Evolutionary conservation across 2,888 invertebrate species (phyloP).

Genomic region (Protodeltote pygarga): DNA sequence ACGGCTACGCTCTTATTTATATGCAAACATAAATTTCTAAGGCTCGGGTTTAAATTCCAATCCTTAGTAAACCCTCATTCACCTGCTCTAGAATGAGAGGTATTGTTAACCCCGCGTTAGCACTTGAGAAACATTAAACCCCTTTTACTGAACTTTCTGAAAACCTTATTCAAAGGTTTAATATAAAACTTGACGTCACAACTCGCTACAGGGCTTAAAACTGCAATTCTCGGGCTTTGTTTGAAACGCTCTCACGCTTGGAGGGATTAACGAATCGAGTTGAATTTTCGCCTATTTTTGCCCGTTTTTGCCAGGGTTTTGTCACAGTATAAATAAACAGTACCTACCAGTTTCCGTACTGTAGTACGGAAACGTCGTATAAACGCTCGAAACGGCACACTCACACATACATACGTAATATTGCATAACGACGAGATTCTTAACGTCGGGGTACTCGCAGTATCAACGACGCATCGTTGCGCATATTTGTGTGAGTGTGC

Average conservation of each 20-base stretch:
- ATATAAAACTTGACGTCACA: conserved; percentile 11
- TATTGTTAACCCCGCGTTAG: conserved; percentile 7
- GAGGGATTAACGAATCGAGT: conserved; percentile 11
- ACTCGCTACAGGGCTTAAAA: conserved; percentile 2
- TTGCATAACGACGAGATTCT: too few species aligned
- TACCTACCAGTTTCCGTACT: too few species aligned
- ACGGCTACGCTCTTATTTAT: conserved; percentile 18
- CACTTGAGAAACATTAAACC: conserved; percentile 21
- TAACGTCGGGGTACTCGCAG: too few species aligned
- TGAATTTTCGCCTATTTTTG: conserved; percentile 5
- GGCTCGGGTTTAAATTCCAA: conserved; percentile 1
- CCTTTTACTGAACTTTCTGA: conserved; percentile 15
- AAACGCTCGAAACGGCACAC: too few species aligned
- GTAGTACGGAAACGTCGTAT: too few species aligned
- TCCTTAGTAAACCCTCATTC: conserved; percentile 1
- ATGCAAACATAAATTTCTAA: background rate
- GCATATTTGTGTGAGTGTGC: too few species aligned
- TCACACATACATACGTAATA: too few species aligned
- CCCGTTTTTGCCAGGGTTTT: too few species aligned
- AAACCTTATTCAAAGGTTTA: conserved; percentile 20
- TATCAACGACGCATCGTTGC: too few species aligned
- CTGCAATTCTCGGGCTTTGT: conserved; percentile 19
- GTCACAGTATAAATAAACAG: too few species aligned
- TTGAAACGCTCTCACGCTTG: conserved; percentile 11
- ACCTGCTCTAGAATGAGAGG: conserved; percentile 7